A percentile compares a stretch with the other conserved stretches of the same genome.
Conservation (phyloP, 1,140 invertebrate genomes). For the Octopus bimaculoides region DNA sequence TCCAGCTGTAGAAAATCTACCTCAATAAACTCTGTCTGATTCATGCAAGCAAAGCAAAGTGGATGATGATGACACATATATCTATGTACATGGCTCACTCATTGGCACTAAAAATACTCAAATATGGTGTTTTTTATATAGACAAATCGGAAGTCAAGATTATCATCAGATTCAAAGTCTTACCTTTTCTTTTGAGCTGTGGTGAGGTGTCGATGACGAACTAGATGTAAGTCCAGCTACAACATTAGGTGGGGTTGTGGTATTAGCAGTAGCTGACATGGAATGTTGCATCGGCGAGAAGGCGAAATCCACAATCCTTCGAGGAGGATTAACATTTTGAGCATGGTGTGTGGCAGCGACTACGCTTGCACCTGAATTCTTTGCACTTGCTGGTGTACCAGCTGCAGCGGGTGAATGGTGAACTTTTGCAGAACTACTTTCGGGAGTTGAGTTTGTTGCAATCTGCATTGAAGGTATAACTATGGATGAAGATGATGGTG, state of each 20-base stretch:
- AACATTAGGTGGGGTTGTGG: slow-evolving; percentile 48
- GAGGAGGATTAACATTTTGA: neutral
- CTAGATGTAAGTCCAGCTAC: slow-evolving; percentile 33
- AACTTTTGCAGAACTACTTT: slow-evolving; percentile 1
- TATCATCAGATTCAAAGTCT: neutral
- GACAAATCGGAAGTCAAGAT: too few relatives aligned
- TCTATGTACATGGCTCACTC: too few relatives aligned
- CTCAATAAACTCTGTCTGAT: too few relatives aligned
- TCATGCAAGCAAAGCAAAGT: too few relatives aligned
- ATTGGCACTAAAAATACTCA: too few relatives aligned
- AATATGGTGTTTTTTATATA: too few relatives aligned
- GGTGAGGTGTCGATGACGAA: slow-evolving; percentile 18
- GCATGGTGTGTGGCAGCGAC: neutral
- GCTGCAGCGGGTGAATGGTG: neutral
- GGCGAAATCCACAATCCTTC: slow-evolving; percentile 16
- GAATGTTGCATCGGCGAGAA: slow-evolving; percentile 31
- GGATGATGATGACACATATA: too few relatives aligned
- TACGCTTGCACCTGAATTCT: too few relatives aligned
- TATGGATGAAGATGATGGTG: slow-evolving; percentile 3
- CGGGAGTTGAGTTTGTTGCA: neutral
- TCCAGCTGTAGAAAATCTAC: too few relatives aligned
- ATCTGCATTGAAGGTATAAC: slow-evolving; percentile 12
- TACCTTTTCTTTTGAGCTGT: slow-evolving; percentile 29
- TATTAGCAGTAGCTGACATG: slow-evolving; percentile 38
- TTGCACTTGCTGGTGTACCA: neutral